These are phyloP conservation scores for Mungos mungo DNA, from an alignment of 2,113 vertebrate genomes.

Conservation along the genomic window DNA sequence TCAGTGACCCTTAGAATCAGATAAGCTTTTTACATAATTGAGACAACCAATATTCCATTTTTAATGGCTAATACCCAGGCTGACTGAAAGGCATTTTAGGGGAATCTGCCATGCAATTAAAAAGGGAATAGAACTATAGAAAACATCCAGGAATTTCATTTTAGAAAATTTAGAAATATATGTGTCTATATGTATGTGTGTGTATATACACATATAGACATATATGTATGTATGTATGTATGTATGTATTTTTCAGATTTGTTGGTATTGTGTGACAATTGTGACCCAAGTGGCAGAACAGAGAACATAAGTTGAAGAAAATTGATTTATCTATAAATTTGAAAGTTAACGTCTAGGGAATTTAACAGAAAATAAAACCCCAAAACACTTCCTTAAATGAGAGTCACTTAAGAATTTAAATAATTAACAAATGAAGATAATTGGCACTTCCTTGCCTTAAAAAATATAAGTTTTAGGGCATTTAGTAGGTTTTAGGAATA, in stretches of 20 bases:
- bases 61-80: conserved; percentile 23
- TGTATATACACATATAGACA: not conserved
- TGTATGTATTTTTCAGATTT: not conserved
- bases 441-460: not conserved
- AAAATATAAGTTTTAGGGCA: not conserved
- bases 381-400: not conserved
- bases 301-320: not conserved
- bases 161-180: not conserved
- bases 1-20: conserved; percentile 68
- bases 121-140: not conserved
- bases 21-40: conserved; percentile 68
- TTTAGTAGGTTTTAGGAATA: conserved; percentile 18
- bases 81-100: conserved; percentile 14
- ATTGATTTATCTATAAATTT: not conserved
- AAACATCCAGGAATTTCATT: not conserved
- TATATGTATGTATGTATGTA: not conserved
- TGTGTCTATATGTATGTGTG: not conserved
- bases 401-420: conserved; percentile 2
- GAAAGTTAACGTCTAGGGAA: not conserved
- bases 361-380: not conserved
- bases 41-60: conserved; percentile 51
- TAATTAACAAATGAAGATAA: conserved; percentile 10
- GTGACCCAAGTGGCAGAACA: not conserved
- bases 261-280: not conserved
- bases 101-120: not conserved